A percentile compares a stretch with the other conserved stretches of the same genome.
phyloP scores from a whole-genome alignment of 2,797 vertebrate species.

The Brachyalestes nurse region DNA sequence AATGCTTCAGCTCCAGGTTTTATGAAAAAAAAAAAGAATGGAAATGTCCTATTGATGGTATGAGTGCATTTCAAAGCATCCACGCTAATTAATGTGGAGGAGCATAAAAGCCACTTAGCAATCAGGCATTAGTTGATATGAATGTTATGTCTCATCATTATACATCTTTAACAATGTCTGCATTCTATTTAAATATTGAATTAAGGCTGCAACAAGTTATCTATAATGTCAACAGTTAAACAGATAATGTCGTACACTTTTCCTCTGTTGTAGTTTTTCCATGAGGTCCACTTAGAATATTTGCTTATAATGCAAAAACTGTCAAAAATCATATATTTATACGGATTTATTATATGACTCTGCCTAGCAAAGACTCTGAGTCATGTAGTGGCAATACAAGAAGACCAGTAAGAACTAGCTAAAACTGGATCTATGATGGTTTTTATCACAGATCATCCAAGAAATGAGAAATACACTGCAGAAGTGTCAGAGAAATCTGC shows the following conservation, averaged over 20 bases:
- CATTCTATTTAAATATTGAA: background rate
- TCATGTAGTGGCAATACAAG: background rate
- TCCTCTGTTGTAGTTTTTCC: too few species aligned
- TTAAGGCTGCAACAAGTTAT: too few species aligned
- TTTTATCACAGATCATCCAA: background rate
- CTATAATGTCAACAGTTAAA: too few species aligned
- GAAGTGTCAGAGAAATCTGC: conserved; percentile 17
- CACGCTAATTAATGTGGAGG: conserved; percentile 12
- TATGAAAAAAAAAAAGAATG: conserved; percentile 30
- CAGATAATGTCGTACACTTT: too few species aligned
- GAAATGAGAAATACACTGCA: background rate
- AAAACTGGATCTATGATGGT: background rate
- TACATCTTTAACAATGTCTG: conserved; percentile 17
- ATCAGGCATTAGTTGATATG: conserved; percentile 4
- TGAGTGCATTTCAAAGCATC: conserved; percentile 29
- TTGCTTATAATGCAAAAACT: too few species aligned
- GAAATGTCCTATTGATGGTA: conserved; percentile 36
- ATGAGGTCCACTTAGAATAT: too few species aligned
- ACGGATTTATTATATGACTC: too few species aligned
- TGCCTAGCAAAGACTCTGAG: background rate
- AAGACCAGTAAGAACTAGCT: background rate
- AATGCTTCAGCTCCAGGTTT: conserved; percentile 41
- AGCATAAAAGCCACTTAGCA: conserved; percentile 44
- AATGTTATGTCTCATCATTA: background rate
- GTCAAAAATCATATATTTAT: too few species aligned